Evolutionary conservation across 1,140 invertebrate species (phyloP).

Genomic region (Apis laboriosa): DNA sequence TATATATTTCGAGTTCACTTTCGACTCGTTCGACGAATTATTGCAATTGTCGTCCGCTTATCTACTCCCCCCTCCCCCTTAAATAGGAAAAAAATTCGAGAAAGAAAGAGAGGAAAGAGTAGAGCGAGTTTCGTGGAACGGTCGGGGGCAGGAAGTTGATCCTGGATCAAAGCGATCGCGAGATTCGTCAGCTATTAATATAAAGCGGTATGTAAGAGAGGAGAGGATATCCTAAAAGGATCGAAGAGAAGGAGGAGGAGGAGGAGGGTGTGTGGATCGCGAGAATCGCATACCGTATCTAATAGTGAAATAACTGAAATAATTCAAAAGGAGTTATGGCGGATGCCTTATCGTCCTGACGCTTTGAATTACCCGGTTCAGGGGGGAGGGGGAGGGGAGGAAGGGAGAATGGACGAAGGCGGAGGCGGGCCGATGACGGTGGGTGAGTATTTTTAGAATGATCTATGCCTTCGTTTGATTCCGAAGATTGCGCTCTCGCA

Average conservation of each 20-base stretch:
- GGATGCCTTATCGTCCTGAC: slow-evolving; percentile 76
- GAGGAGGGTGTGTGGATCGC: slow-evolving; percentile 35
- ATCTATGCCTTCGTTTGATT: slow-evolving; percentile 74
- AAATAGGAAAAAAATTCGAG: no score
- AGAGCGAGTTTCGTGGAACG: neutral
- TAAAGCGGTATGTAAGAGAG: neutral
- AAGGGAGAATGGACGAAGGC: slow-evolving; percentile 45
- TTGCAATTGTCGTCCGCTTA: slow-evolving; percentile 10
- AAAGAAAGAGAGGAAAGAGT: no score
- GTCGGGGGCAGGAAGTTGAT: neutral
- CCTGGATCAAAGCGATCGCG: slow-evolving; percentile 22
- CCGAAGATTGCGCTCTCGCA: slow-evolving; percentile 65
- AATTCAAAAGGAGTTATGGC: slow-evolving; percentile 77
- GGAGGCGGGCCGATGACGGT: slow-evolving; percentile 44
- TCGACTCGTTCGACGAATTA: slow-evolving; percentile 41
- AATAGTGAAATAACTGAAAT: slow-evolving; percentile 80
- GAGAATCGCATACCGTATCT: slow-evolving; percentile 75
- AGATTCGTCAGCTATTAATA: slow-evolving; percentile 37
- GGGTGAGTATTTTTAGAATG: slow-evolving; percentile 73
- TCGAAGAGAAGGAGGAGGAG: slow-evolving; percentile 16
- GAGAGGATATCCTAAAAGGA: slow-evolving; percentile 22
- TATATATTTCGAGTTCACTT: slow-evolving; percentile 24
- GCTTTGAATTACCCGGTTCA: slow-evolving; percentile 72
- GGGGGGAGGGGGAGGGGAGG: slow-evolving; percentile 23
- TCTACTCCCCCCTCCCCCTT: no score